phyloP scores from a whole-genome alignment of 2,888 invertebrate genomes.

The Ormyrus labotus region DNA sequence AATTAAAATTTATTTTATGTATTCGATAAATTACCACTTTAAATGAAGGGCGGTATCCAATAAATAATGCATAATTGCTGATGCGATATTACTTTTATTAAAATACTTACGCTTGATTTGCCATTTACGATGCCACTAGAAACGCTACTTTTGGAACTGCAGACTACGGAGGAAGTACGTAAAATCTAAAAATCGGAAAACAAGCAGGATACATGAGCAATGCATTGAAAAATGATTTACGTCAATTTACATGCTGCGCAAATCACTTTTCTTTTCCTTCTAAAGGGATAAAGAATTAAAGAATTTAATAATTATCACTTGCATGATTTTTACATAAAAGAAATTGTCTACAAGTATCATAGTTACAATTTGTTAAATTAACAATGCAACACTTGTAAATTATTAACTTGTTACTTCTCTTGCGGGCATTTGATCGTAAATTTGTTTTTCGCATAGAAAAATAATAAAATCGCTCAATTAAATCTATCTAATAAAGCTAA shows the following conservation, averaged over 20 bases:
- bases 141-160: conserved; percentile 40
- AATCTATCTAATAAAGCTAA: too few relatives aligned
- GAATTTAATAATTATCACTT: too few relatives aligned
- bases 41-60: conserved; percentile 43
- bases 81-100: neutral
- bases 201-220: conserved; percentile 44
- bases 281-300: too few relatives aligned
- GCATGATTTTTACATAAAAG: too few relatives aligned
- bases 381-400: too few relatives aligned
- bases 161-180: conserved; percentile 27
- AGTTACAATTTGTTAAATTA: too few relatives aligned
- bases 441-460: too few relatives aligned
- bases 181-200: conserved; percentile 47
- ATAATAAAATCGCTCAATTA: too few relatives aligned
- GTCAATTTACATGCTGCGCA: conserved; percentile 13
- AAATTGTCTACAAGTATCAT: too few relatives aligned
- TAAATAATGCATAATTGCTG: conserved; percentile 16
- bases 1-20: neutral
- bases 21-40: conserved; percentile 14
- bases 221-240: conserved; percentile 1
- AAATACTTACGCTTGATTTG: conserved; percentile 42
- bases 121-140: conserved; percentile 26
- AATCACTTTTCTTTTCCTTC: conserved; percentile 24
- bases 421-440: too few relatives aligned
- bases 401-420: too few relatives aligned